Evolutionary conservation across 2,113 vertebrate genomes (phyloP).

Genomic region (Leptosomus discolor): DNA sequence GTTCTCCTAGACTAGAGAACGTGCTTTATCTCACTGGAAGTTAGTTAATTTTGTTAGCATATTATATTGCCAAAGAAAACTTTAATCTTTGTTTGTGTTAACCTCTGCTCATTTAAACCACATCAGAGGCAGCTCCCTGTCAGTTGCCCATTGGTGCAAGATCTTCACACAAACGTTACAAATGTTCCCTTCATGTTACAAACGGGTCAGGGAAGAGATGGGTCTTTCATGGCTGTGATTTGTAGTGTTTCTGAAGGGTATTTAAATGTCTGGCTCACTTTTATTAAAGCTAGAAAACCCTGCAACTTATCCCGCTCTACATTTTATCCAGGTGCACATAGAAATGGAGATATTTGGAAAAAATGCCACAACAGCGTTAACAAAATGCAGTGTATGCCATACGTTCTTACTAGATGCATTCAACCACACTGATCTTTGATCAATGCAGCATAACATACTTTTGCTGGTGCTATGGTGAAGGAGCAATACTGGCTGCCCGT

Average conservation of each 20-base stretch:
- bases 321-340: background rate
- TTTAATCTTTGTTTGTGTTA: background rate
- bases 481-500: background rate
- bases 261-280: background rate
- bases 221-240: background rate
- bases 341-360: background rate
- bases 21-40: background rate
- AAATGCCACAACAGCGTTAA: background rate
- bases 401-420: background rate
- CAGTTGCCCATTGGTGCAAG: background rate
- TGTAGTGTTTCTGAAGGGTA: background rate
- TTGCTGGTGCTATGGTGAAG: background rate
- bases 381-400: background rate
- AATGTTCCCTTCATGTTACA: background rate
- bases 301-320: background rate
- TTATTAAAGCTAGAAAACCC: background rate
- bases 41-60: background rate
- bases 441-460: background rate
- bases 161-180: background rate
- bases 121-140: background rate
- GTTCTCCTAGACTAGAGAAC: background rate
- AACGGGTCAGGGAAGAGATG: fast-evolving
- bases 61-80: background rate
- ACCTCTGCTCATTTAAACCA: background rate
- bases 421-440: background rate